Base-by-base conservation (phyloP, 2,797 vertebrate genomes). In the Poecilia gillii region DNA sequence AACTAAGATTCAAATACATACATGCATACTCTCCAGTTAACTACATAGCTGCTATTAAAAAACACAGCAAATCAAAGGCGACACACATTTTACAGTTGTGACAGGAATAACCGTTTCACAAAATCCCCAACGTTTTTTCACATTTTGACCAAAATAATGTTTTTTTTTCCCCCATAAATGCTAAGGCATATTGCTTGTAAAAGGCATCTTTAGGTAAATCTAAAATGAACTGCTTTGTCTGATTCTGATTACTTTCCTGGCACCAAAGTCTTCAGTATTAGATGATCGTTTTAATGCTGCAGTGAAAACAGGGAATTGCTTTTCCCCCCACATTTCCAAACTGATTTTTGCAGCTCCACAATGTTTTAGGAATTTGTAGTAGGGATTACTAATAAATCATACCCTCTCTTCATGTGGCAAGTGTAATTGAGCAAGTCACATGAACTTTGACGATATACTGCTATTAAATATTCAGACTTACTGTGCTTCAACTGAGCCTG, bases 321-420 rank as follows among this genome's bases (percentile, higher is more conserved):
- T 7, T 36, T 1, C 13, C 62, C 7, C 11, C 31, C 33, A 66
- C 7, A 4, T 66, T 36, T 39, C 16, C 62, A 18, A 72, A 25
- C 72, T 39, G 79, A 74, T 36, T 47, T n/a, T 81, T 73, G 80
- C 66, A 75, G 55, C 74, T 79, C 77, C 76, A 66, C 74, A 74
- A 47, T 51, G 62, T 74, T 80, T 73, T 49, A 47, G 74, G 66
- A 73, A 74, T 82, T 89, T 49, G 79, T 71, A 47, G 74, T 78
- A 33, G 45, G 75, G 77, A 66, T 73, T 72, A 31, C 25, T 5
- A 85, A 76, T 28, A 64, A 57, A 74, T 87, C 64, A 75, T 59
- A 81, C 86, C 46, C 75, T 83, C 85, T 90, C 81, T 53, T 45
- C 76, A 83, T 73, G 51, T 78, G 59, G 66, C 39, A 77, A 23